Evolutionary conservation across 1,140 invertebrate genomes (phyloP).

Genomic region (Caenorhabditis remanei): DNA sequence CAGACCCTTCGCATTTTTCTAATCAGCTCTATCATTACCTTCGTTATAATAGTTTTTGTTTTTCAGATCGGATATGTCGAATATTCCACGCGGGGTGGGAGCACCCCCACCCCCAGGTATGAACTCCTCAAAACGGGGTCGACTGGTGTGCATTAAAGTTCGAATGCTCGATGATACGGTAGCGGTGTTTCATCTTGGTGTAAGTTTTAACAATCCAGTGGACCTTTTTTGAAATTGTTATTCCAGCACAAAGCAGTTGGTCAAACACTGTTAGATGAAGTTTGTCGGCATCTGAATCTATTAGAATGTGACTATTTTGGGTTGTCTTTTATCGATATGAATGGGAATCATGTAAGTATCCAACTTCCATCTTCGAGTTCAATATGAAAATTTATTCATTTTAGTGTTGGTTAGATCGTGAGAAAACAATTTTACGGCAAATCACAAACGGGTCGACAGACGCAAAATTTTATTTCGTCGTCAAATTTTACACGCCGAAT

Average conservation of each 20-base stretch:
- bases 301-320: constrained; percentile 98
- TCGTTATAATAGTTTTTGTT: neutral
- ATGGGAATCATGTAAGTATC: constrained; percentile 79
- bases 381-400: constrained; percentile 64
- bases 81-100: constrained; percentile 66
- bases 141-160: constrained; percentile 78
- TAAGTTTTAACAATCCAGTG: constrained; percentile 10
- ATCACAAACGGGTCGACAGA: constrained; percentile 90
- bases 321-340: constrained; percentile 90
- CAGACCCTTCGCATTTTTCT: neutral
- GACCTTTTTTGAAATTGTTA: neutral
- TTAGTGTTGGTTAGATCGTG: constrained; percentile 96
- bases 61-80: constrained; percentile 59
- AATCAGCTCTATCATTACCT: neutral
- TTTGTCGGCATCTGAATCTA: constrained; percentile 93
- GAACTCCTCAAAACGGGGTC: constrained; percentile 71
- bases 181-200: constrained; percentile 77
- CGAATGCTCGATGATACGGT: constrained; percentile 76
- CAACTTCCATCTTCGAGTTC: neutral
- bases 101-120: constrained; percentile 75
- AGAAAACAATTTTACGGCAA: constrained; percentile 94
- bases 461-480: constrained; percentile 85
- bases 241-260: constrained; percentile 92
- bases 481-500: constrained; percentile 99
- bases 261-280: constrained; percentile 93